Base-by-base conservation (phyloP, 2,113 vertebrate species). In the Leptosomus discolor region DNA sequence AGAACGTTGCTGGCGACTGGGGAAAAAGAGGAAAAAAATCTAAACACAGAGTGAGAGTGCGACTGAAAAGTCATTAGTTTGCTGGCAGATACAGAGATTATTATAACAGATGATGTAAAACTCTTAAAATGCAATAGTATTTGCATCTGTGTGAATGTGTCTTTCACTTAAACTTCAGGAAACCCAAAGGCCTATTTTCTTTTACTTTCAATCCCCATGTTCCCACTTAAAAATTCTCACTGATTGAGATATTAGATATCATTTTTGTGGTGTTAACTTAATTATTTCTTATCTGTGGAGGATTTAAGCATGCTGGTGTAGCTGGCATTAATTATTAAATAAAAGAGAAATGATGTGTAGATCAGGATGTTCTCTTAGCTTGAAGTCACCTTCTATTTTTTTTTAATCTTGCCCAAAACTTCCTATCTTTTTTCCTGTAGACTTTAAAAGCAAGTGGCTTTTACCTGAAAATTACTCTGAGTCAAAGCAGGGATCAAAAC, bases 251-350 rank as follows among this genome's bases (percentile, higher is more conserved):
- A 97, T 97, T 98, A 89, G 75, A 69, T 92, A 95, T 94, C 11
- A 93, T 97, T 97, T 97, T 95, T 94, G 95, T 97, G 76, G 45
- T 96, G 91, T 97, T 98, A 98, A 97, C 85, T 92, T 98, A 98
- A 98, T 98, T 98, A 98, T 98, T 98, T 98, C 98, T 97, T 98
- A 97, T 97, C 94, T 97, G 79, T 95, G 90, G 91, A 97, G 91
- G 88, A 97, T 98, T 98, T 97, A 97, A 98, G 89, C 45, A 16
- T 97, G 89, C 74, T 97, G 92, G 76, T 96, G 69, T 92, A 94
- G 96, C 88, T 96, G 82, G 53, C 48, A 98, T 98, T 96, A 98
- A 98, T 98, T 98, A 98, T 98, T 97, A 98, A 98, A 97, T 97
- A 98, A 97, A 98, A 92, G 73, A 93, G 24, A 96, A 97, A 97